These are phyloP conservation scores for Punctoribates punctum DNA, from an alignment of 2,888 invertebrate genomes.

Conservation along the genomic window DNA sequence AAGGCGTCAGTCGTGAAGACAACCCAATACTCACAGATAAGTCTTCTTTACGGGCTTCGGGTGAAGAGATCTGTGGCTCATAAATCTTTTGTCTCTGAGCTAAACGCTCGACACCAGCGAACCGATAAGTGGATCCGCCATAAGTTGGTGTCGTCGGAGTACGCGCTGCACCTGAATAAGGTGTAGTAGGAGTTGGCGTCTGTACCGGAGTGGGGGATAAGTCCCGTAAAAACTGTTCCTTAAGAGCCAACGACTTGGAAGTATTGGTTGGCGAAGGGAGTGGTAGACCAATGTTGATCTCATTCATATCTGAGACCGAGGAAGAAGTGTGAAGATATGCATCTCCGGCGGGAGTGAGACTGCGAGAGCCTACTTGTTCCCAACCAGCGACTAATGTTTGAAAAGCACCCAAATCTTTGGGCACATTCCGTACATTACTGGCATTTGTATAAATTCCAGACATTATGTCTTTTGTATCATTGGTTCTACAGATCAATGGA, in stretches of 20 bases:
- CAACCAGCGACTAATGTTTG: slow-evolving; percentile 40
- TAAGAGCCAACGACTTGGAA: slow-evolving; percentile 12
- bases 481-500: background rate
- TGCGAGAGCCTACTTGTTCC: slow-evolving; percentile 37
- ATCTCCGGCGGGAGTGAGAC: background rate
- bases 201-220: slow-evolving; percentile 3
- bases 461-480: background rate
- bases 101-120: slow-evolving; percentile 75
- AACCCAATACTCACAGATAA: slow-evolving; percentile 22
- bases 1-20: background rate
- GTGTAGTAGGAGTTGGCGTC: background rate
- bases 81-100: slow-evolving; percentile 74
- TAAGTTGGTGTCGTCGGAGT: slow-evolving; percentile 55
- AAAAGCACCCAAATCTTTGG: slow-evolving; percentile 36
- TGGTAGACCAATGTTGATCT: background rate
- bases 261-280: background rate
- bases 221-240: slow-evolving; percentile 16
- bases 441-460: slow-evolving; percentile 7
- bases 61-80: slow-evolving; percentile 42
- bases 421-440: background rate
- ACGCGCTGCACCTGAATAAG: background rate
- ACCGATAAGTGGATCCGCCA: slow-evolving; percentile 59
- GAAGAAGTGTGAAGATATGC: background rate
- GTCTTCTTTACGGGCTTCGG: slow-evolving; percentile 17
- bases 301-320: background rate